Evolutionary conservation across 2,113 vertebrate genomes (phyloP).

Genomic region (Pseudopipra pipra): DNA sequence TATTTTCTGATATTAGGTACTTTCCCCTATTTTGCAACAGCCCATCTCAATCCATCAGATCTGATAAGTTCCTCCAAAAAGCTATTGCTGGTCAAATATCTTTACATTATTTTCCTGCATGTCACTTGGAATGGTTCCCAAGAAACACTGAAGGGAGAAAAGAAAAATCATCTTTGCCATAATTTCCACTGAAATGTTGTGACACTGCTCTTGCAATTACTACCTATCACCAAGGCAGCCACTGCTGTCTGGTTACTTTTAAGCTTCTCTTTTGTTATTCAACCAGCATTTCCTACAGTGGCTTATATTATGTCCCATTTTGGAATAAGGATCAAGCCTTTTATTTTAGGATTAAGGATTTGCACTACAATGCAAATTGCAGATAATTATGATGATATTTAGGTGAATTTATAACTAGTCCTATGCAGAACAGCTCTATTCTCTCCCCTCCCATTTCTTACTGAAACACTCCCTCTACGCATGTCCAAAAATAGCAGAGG

Average conservation of each 20-base stretch:
- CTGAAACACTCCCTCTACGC: background rate
- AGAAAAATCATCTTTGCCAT: background rate
- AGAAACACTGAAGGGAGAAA: background rate
- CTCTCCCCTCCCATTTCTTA: background rate
- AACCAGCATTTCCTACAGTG: background rate
- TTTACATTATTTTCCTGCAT: background rate
- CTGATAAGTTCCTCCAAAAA: background rate
- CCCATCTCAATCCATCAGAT: background rate
- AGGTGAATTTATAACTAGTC: background rate
- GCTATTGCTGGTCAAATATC: background rate
- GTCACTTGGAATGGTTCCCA: background rate
- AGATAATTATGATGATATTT: background rate
- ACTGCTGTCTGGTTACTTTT: background rate
- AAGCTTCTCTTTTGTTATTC: background rate
- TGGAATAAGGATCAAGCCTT: background rate
- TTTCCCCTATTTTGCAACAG: background rate
- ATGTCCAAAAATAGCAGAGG: background rate
- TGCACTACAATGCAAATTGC: background rate
- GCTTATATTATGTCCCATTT: fast-evolving
- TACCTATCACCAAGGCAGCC: background rate
- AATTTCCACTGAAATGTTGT: background rate
- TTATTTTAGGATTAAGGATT: background rate
- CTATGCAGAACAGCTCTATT: background rate
- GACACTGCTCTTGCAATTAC: background rate
- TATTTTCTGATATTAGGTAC: background rate